Evolutionary conservation across 1,140 invertebrate species (phyloP).

Genomic region (Cephus cinctus): DNA sequence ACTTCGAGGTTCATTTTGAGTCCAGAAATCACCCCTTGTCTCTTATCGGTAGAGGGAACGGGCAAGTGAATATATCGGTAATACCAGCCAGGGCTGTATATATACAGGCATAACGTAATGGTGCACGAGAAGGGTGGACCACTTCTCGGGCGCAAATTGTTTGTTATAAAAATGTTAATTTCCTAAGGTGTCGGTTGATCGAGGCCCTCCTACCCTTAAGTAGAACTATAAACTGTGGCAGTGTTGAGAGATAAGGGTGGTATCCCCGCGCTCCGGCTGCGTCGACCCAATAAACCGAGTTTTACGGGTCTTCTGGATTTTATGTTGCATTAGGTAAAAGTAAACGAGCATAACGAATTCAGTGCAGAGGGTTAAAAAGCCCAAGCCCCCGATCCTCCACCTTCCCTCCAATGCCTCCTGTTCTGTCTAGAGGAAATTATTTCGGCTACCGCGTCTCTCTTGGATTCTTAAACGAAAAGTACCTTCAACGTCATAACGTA

Average conservation of each 20-base stretch:
- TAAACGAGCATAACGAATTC: slow-evolving; percentile 23
- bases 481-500: too few relatives aligned
- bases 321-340: slow-evolving; percentile 23
- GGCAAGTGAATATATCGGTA: neutral
- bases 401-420: neutral
- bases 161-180: slow-evolving; percentile 42
- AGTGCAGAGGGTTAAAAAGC: slow-evolving; percentile 3
- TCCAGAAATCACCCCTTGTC: too few relatives aligned
- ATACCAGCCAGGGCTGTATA: neutral
- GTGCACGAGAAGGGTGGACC: neutral
- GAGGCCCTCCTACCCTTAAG: slow-evolving; percentile 2
- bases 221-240: slow-evolving; percentile 21
- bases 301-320: slow-evolving; percentile 22
- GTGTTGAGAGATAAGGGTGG: slow-evolving; percentile 25
- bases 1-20: too few relatives aligned
- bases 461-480: too few relatives aligned
- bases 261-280: slow-evolving; percentile 12
- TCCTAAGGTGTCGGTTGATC: slow-evolving; percentile 20
- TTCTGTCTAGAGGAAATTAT: neutral
- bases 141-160: slow-evolving; percentile 22
- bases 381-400: too few relatives aligned
- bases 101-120: neutral
- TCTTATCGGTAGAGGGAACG: neutral
- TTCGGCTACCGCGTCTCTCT: neutral
- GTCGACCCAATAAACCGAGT: slow-evolving; percentile 21